A percentile compares a stretch with the other conserved stretches of the same genome.
Conservation (phyloP, 2,797 vertebrate genomes). For the Bradypus variegatus region DNA sequence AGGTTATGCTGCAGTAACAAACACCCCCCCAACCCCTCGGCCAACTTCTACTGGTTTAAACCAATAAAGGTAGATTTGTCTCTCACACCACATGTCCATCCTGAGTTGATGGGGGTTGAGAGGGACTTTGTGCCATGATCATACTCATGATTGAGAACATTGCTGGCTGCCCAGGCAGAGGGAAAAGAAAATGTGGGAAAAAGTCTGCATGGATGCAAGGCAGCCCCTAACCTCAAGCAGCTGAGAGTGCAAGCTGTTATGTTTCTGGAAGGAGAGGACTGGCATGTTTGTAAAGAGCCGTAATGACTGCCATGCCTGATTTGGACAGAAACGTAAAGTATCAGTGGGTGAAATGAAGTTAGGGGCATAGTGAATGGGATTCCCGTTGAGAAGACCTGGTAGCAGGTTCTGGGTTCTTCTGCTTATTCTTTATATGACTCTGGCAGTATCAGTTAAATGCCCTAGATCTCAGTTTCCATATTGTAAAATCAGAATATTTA, state of each 20-base stretch:
- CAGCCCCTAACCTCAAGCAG: background rate
- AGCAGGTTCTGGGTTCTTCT: background rate
- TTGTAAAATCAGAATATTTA: background rate
- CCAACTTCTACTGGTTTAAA: background rate
- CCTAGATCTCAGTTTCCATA: background rate
- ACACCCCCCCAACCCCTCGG: background rate
- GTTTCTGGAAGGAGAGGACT: background rate
- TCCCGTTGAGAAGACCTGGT: background rate
- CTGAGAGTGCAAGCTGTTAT: accelerated
- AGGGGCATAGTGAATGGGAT: background rate
- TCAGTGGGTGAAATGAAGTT: background rate
- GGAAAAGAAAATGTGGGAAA: background rate
- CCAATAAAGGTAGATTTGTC: background rate
- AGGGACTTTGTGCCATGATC: background rate
- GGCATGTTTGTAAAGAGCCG: background rate
- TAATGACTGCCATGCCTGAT: background rate
- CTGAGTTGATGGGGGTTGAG: background rate
- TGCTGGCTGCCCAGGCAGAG: background rate
- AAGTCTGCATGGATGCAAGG: accelerated
- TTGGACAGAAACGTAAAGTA: background rate
- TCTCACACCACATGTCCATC: background rate
- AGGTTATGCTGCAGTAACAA: conserved; percentile 16
- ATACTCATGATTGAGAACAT: background rate
- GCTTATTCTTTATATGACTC: background rate
- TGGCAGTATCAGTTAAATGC: background rate